Percentiles rank a stretch among this genome's conserved stretches.
Evolutionary conservation across 2,888 invertebrate genomes (phyloP).

Genomic region (Mongoloraphidia duomilia): DNA sequence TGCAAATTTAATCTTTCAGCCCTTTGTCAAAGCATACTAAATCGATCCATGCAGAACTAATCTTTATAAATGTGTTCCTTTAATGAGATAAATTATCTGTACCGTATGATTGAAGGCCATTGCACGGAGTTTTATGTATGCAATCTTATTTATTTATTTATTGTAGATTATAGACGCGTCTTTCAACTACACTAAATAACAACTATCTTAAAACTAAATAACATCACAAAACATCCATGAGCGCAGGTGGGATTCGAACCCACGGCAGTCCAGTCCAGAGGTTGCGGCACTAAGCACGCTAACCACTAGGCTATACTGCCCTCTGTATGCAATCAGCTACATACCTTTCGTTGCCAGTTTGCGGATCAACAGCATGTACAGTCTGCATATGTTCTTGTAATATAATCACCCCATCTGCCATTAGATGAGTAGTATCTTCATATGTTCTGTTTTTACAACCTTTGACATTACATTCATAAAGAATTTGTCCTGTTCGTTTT

Average conservation of each 20-base stretch:
- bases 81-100: not conserved
- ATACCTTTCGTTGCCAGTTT: slow-evolving; percentile 71
- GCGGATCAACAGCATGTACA: slow-evolving; percentile 78
- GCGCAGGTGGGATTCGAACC: no score
- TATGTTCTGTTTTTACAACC: slow-evolving; percentile 56
- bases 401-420: slow-evolving; percentile 45
- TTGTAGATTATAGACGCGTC: no score
- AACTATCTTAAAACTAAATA: no score
- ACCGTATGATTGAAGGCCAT: not conserved
- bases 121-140: no score
- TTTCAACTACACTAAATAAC: no score
- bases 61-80: not conserved
- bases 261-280: no score
- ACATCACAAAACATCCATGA: no score
- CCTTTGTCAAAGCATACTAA: no score
- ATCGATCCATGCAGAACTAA: not conserved
- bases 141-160: not conserved
- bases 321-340: slow-evolving; percentile 1
- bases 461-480: slow-evolving; percentile 64
- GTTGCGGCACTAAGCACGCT: no score
- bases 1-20: no score
- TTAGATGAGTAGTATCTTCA: slow-evolving; percentile 28
- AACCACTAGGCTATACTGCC: no score
- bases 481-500: slow-evolving; percentile 48
- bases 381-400: slow-evolving; percentile 73